Evolutionary conservation across 2,113 vertebrate species (phyloP), one percentile per base, ranked within the genome.

Genomic region (Lipophrys pholis): DNA sequence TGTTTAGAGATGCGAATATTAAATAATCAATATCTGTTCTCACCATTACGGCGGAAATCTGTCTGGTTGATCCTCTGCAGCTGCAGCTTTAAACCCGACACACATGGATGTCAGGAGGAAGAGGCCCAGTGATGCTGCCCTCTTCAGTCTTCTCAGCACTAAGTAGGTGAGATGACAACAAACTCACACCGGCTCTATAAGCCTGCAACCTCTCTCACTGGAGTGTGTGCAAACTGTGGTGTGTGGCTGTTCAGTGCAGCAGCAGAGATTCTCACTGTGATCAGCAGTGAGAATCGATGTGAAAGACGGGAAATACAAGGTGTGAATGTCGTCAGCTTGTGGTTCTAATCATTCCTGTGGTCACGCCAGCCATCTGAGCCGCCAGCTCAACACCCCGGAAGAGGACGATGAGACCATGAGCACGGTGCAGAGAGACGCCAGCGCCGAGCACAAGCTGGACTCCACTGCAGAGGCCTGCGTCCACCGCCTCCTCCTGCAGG

Each of bases 381-480:
- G 59, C 14, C 80, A 63, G 8, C 40, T 54, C 43, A 94, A 93
- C 82, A 85, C 86, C 0, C 93, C 93, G 0, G 91, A 94, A 60
- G 94, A 95, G 81, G 90, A 94, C 50, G 93, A 94, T 81, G 93
- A 95, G 63, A 93, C 90, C 58, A 90, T 94, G 93, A 93, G 85
- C 72, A 73, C 83, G 5, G 56, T 58, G 43, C 61, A 81, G 30
- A 54, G 35, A 43, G 52, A 78, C 9, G 36, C 62, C 30, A 64
- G 53, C 14, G 0, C 12, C 0, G 45, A 59, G 16, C 46, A 36
- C 36, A 51, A 63, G 14, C 35, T 14, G 0, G 54, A 55, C 50
- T 40, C 74, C 8, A 1, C 41, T 36, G 21, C 62, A n/a, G n/a
- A n/a, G 1, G 5, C 41, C 14, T 48, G 8, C 0, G n/a, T 59